Percentiles rank a stretch among this genome's conserved stretches.
Conservation (phyloP, 2,888 invertebrate genomes). For the Euplagia quadripunctaria region DNA sequence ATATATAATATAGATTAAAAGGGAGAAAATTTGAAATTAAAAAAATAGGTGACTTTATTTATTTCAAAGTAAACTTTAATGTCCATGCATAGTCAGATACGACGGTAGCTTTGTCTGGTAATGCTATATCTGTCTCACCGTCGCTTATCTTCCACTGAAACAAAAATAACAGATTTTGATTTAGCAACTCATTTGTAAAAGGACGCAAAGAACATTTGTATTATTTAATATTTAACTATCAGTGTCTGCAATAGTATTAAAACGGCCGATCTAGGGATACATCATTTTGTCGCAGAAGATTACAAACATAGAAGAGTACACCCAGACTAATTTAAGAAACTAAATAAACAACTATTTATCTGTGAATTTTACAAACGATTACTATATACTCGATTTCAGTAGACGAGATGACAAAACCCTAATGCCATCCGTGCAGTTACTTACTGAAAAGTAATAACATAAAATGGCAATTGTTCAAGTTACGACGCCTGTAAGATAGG, state of each 20-base stretch:
- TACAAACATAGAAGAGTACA: too few relatives aligned
- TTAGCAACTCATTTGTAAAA: not conserved
- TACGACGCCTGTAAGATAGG: not conserved
- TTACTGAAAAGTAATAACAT: too few relatives aligned
- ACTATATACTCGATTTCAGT: not conserved
- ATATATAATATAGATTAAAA: not conserved
- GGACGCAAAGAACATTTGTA: not conserved
- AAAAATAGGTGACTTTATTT: constrained; percentile 20
- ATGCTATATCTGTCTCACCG: constrained; percentile 63
- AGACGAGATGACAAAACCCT: not conserved
- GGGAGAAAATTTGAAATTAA: not conserved
- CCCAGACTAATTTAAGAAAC: too few relatives aligned
- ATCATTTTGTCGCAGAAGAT: too few relatives aligned
- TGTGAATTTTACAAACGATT: too few relatives aligned
- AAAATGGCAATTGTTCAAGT: too few relatives aligned
- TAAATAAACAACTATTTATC: too few relatives aligned
- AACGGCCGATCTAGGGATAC: too few relatives aligned
- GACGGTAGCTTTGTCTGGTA: constrained; percentile 78
- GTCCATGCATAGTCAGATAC: constrained; percentile 81
- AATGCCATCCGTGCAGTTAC: too few relatives aligned
- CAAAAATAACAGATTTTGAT: constrained; percentile 40
- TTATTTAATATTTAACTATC: not conserved
- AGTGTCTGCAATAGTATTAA: too few relatives aligned
- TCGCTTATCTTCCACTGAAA: constrained; percentile 77
- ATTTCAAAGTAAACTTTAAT: constrained; percentile 65